Base-by-base conservation (phyloP, 2,113 vertebrate genomes). In the Thermophis baileyi region DNA sequence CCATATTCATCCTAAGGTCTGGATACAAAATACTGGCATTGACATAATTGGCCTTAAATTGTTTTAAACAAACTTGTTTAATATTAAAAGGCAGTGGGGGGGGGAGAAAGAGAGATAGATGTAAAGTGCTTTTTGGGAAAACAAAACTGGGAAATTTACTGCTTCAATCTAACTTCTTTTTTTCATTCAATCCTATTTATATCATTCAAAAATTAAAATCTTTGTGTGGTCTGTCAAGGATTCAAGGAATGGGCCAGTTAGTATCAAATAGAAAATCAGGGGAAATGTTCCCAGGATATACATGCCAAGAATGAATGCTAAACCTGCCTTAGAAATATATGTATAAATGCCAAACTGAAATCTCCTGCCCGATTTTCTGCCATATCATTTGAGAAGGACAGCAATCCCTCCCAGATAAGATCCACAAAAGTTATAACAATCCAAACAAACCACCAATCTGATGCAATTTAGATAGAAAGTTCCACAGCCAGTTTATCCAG, bases 301-400 rank as follows among this genome's bases (percentile, higher is more conserved):
- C 22, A 92, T 92, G 94, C 93, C 96, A 97, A 96, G 92, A 96
- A 92, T 0, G 95, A 96, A 51, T 92, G 93, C 90, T 96, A 96
- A 96, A 95, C 92, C 95, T 96, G 94, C 92, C 94, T 94, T 93
- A 93, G 94, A 94, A 94, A 95, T 95, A 54, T 53, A 3, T 91
- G 9, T 51, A 88, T 1, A 87, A 6, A 35, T 35, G 95, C 96
- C 96, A 97, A 94, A 74, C 6, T 35, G n/a, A 74, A 96, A 96
- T 44, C 54, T 95, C 93, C 90, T 93, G 93, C 95, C 96, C 96
- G 96, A 95, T 97, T 93, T 95, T 53, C 92, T 96, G 95, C 96
- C 95, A 96, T 91, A 97, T 93, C 93, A 96, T 91, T 94, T 95
- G 95, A 97, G 96, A 96, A 96, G 46, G 92, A 96, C 91, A 96